Base-by-base conservation (phyloP, 2,888 invertebrate species). In the Notocelia uddmanniana region DNA sequence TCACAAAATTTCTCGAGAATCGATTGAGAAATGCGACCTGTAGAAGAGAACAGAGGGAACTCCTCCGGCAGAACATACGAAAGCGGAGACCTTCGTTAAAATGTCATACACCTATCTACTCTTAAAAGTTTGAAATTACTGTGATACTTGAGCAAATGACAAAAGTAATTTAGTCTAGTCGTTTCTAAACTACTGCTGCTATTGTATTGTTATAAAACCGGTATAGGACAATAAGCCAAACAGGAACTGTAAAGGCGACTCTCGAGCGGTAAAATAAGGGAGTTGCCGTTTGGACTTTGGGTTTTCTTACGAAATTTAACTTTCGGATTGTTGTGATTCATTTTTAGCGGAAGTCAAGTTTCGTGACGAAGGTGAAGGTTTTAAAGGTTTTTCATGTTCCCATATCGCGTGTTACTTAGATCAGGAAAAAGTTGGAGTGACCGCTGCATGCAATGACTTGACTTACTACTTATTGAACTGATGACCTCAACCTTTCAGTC, bases 341-440 rank as follows among this genome's bases (percentile, higher is more conserved):
- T 79, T 83, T 80, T 79, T 75, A 75, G 69, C 73, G 76, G 79
- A 83, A 84, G 78, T 78, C 67, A 75, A 74, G 76, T 55, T 85
- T 86, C 85, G 85, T 87, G 87, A 84, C 83, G 74, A 80, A 67
- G 75, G 67, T 71, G 74, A 77, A 73, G 75, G 74, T 68, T 75
- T 62, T 26, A 68, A 74, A 73, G 55, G 69, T 68, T 68, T 75
- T 70, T 57, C 72, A 74, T 74, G 74, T 60, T 52, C 55, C 54
- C 31, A 41, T 52, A 70, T 81, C 75, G 81, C 81, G 78, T 81
- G 80, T 62, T 37, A 52, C 23, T 48, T 62, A 67, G 67, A 67
- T 54, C 60, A 67, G 60, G 26, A 67, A 62, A 69, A 60, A 54
- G 23, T 67, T 34, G n/a, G 13, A 66, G 60, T 67, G 52, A 72